Conservation (phyloP, 2,113 vertebrate species). For the Notothenia rossii region DNA sequence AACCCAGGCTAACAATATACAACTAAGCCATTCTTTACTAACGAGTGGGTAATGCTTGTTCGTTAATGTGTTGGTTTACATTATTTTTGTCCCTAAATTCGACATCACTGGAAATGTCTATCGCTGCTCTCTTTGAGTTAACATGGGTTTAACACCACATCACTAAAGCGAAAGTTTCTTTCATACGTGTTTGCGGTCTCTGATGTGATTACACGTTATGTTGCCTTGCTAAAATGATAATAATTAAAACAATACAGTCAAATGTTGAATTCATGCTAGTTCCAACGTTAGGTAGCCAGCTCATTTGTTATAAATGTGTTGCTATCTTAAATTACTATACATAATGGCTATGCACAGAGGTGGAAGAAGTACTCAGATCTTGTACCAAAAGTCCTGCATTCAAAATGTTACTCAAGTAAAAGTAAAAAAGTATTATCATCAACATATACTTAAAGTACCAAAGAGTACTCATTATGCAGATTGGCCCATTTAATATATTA, state of each 20-base stretch:
- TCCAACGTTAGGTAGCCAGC: not conserved
- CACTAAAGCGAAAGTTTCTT: not conserved
- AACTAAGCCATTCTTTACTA: not conserved
- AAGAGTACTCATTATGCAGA: too few relatives aligned
- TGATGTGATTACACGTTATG: not conserved
- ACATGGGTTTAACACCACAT: not conserved
- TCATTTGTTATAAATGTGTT: not conserved
- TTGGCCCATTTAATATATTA: too few relatives aligned
- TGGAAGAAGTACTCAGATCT: too few relatives aligned
- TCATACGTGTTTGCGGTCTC: not conserved
- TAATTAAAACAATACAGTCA: not conserved
- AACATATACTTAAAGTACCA: too few relatives aligned
- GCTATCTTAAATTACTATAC: too few relatives aligned
- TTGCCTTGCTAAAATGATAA: not conserved
- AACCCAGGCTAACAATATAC: not conserved
- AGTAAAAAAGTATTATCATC: too few relatives aligned
- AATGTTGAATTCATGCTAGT: not conserved
- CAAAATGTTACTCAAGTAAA: too few relatives aligned
- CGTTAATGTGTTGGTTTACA: slow-evolving; percentile 62
- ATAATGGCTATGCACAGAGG: not conserved
- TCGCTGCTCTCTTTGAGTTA: not conserved
- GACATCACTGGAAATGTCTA: slow-evolving; percentile 5
- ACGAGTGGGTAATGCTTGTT: slow-evolving; percentile 2
- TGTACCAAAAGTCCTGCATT: too few relatives aligned
- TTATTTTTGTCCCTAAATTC: slow-evolving; percentile 10